These are phyloP conservation scores for Geococcyx californianus DNA, from an alignment of 2,113 vertebrate genomes.

Conservation along the genomic window DNA sequence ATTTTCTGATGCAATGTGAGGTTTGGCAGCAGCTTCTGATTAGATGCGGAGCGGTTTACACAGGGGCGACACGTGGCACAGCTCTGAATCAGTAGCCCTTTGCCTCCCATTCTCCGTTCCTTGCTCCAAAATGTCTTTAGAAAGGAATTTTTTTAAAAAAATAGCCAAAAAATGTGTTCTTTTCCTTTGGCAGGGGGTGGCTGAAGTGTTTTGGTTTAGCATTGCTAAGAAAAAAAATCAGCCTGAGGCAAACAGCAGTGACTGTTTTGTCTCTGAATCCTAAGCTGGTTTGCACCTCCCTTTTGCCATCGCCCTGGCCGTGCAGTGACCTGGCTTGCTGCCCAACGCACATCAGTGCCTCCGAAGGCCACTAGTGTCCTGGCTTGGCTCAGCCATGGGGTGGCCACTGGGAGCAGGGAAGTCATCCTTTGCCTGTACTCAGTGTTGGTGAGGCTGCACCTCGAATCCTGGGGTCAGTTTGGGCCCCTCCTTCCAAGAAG, in stretches of 20 bases:
- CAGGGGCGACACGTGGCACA: not conserved
- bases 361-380: too few species aligned
- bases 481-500: too few species aligned
- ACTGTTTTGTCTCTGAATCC: not conserved
- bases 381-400: too few species aligned
- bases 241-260: not conserved
- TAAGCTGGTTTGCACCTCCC: too few species aligned
- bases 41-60: fast-evolving
- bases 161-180: not conserved
- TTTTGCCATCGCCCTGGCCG: not conserved
- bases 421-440: too few species aligned
- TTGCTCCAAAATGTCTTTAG: not conserved
- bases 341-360: not conserved
- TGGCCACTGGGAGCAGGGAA: too few species aligned
- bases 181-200: not conserved
- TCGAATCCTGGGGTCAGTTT: too few species aligned
- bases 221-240: not conserved
- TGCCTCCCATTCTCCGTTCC: not conserved
- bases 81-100: not conserved
- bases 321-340: fast-evolving
- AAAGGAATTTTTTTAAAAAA: not conserved
- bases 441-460: too few species aligned
- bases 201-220: not conserved
- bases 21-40: not conserved
- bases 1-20: not conserved